Conservation (phyloP, 2,888 invertebrate species). For the Rhynchonema sp. region DNA sequence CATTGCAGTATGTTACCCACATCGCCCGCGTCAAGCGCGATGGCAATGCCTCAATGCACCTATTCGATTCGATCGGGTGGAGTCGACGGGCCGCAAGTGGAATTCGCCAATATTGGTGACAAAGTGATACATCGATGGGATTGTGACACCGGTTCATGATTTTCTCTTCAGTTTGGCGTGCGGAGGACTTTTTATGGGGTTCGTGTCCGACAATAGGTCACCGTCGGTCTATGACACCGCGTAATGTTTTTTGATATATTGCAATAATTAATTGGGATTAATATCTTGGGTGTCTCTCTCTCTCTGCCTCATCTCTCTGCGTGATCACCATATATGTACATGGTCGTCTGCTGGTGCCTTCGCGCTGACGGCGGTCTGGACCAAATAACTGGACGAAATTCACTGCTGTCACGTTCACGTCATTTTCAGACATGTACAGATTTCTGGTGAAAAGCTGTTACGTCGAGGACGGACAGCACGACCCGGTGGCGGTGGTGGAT, state of each 20-base stretch:
- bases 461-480: neutral
- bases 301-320: too few species aligned
- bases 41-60: neutral
- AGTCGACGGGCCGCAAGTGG: neutral
- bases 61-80: neutral
- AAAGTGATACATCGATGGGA: neutral
- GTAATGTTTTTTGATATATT: neutral
- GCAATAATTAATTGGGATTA: neutral
- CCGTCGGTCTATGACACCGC: too few species aligned
- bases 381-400: too few species aligned
- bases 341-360: too few species aligned
- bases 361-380: too few species aligned
- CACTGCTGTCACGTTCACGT: too few species aligned
- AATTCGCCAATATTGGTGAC: neutral
- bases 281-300: too few species aligned
- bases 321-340: too few species aligned
- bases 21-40: neutral
- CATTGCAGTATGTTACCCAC: neutral
- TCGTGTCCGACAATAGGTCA: too few species aligned
- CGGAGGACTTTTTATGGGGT: too few species aligned
- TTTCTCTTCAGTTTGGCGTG: too few species aligned
- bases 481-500: neutral
- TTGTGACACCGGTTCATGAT: neutral
- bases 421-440: neutral
- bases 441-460: neutral